Conservation (phyloP, 1,140 invertebrate species). For the Drosophila parvula region DNA sequence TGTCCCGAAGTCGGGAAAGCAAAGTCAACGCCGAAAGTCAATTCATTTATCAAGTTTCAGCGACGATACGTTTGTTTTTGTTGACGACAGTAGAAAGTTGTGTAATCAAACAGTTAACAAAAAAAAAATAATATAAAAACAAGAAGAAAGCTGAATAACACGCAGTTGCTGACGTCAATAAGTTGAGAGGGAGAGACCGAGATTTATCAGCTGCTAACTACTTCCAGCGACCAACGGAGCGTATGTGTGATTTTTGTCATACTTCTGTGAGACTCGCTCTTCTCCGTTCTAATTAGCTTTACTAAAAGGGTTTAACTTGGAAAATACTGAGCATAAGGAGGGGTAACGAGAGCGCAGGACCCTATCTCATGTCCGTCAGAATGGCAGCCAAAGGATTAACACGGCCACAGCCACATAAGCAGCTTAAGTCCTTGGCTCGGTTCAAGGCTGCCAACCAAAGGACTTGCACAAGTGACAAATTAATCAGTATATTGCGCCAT, state of each 20-base stretch:
- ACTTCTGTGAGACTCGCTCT: not conserved
- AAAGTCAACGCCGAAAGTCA: slow-evolving; percentile 13
- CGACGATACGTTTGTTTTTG: slow-evolving; percentile 10
- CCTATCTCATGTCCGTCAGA: slow-evolving; percentile 30
- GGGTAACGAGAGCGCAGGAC: not conserved
- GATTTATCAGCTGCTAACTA: slow-evolving; percentile 38
- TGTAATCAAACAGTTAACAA: slow-evolving; percentile 34
- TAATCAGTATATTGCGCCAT: slow-evolving; percentile 26
- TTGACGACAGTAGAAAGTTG: slow-evolving; percentile 38
- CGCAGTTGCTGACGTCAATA: slow-evolving; percentile 44
- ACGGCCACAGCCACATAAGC: slow-evolving; percentile 39
- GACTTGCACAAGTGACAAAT: slow-evolving; percentile 33
- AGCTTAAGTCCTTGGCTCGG: slow-evolving; percentile 27
- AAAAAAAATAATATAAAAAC: not conserved
- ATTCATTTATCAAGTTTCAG: slow-evolving; percentile 45
- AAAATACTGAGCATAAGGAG: not conserved
- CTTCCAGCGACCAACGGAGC: slow-evolving; percentile 21
- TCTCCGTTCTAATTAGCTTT: slow-evolving; percentile 35
- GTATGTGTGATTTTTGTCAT: slow-evolving; percentile 49
- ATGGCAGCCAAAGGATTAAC: slow-evolving; percentile 38
- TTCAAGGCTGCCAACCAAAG: slow-evolving; percentile 11
- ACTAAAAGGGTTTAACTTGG: slow-evolving; percentile 18
- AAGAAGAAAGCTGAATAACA: slow-evolving; percentile 12
- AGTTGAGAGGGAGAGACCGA: slow-evolving; percentile 4
- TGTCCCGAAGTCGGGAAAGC: slow-evolving; percentile 10